A percentile compares a stretch with the other conserved stretches of the same genome.
These are phyloP conservation scores for Nebria brevicollis DNA, from an alignment of 2,888 invertebrate species.

Conservation along the genomic window DNA sequence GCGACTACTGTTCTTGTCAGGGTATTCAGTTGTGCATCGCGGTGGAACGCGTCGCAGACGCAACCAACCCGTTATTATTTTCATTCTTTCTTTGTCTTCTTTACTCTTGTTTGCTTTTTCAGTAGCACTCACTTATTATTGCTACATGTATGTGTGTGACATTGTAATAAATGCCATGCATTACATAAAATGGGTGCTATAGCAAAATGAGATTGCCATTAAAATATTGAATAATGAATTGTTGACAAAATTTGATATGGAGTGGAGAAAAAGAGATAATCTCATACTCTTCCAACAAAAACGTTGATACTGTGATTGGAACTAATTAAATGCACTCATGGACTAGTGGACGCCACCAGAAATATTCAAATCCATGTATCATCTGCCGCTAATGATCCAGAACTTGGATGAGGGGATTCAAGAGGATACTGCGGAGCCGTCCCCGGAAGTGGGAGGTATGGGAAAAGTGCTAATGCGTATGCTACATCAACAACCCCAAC, in stretches of 20 bases:
- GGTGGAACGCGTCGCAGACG: constrained; percentile 16
- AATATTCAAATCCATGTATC: constrained; percentile 47
- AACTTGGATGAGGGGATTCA: constrained; percentile 9
- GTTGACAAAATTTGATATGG: neutral
- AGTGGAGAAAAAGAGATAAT: neutral
- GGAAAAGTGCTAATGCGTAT: constrained; percentile 18
- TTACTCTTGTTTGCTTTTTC: neutral
- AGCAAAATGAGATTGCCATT: too few relatives aligned
- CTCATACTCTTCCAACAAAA: too few relatives aligned
- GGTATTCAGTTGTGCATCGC: constrained; percentile 33
- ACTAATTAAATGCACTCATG: constrained; percentile 39
- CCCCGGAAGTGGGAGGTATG: neutral
- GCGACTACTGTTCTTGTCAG: constrained; percentile 42
- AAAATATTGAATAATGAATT: too few relatives aligned
- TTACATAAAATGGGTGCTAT: too few relatives aligned
- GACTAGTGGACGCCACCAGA: constrained; percentile 19
- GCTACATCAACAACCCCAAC: neutral
- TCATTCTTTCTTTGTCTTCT: neutral
- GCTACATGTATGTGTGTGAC: neutral
- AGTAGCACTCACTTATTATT: neutral
- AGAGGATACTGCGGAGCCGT: neutral
- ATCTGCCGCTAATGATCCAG: constrained; percentile 45
- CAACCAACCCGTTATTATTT: constrained; percentile 20
- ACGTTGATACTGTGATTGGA: constrained; percentile 40
- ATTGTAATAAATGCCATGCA: neutral